phyloP scores from a whole-genome alignment of 2,888 invertebrate genomes.

The Bugula neritina region DNA sequence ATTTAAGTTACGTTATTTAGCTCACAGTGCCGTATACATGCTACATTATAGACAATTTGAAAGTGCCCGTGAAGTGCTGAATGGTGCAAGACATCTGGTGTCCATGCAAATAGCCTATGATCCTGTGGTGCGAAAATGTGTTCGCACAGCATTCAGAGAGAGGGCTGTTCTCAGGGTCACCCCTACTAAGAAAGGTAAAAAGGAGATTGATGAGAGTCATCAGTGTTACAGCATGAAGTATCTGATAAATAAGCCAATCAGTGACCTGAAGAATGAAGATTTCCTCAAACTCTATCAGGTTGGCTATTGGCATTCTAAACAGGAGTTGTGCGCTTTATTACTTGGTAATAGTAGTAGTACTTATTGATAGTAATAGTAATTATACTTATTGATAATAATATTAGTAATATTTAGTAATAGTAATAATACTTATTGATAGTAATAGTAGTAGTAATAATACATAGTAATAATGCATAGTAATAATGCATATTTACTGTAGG shows the following conservation, averaged over 20 bases:
- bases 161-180: slow-evolving; percentile 72
- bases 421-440: too few species aligned
- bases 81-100: slow-evolving; percentile 88
- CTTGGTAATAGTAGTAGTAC: too few species aligned
- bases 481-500: too few species aligned
- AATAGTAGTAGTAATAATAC: too few species aligned
- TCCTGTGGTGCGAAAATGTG: slow-evolving; percentile 76
- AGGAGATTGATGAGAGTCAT: slow-evolving; percentile 93
- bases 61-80: slow-evolving; percentile 73
- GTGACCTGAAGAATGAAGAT: slow-evolving; percentile 80
- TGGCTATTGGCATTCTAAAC: too few species aligned
- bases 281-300: slow-evolving; percentile 67
- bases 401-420: too few species aligned
- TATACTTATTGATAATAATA: too few species aligned
- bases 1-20: too few species aligned
- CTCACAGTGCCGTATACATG: too few species aligned
- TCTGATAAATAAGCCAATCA: slow-evolving; percentile 82
- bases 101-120: slow-evolving; percentile 87
- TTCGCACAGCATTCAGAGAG: slow-evolving; percentile 77
- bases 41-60: slow-evolving; percentile 59
- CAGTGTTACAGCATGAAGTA: slow-evolving; percentile 72
- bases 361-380: too few species aligned
- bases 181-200: slow-evolving; percentile 84
- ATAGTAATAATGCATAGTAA: too few species aligned
- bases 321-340: too few species aligned